Conservation (phyloP, 2,797 vertebrate genomes). For the Lutjanus argentimaculatus region DNA sequence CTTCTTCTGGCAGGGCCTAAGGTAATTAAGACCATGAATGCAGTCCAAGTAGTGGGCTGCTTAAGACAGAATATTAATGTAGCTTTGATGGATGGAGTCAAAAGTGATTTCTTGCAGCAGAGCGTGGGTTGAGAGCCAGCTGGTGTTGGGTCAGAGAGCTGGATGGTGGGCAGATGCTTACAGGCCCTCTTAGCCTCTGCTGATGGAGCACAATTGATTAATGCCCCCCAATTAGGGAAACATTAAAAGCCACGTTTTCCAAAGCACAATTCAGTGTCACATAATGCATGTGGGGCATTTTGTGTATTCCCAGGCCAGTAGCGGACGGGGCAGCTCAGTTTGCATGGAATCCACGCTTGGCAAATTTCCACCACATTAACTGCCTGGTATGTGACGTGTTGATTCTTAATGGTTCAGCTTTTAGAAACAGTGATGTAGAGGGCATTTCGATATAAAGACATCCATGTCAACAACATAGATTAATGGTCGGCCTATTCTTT, state of each 20-base stretch:
- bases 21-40: conserved; percentile 83
- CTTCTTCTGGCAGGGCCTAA: conserved; percentile 74
- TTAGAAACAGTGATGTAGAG: conserved; percentile 40
- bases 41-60: conserved; percentile 77
- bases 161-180: conserved; percentile 78
- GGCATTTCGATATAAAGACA: conserved; percentile 52
- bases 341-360: conserved; percentile 75
- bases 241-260: conserved; percentile 84
- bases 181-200: conserved; percentile 78
- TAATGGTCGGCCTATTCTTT: conserved; percentile 37
- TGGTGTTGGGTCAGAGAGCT: conserved; percentile 82
- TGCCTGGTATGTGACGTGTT: conserved; percentile 64
- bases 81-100: conserved; percentile 89
- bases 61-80: conserved; percentile 87
- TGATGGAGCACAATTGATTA: conserved; percentile 87
- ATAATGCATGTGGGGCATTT: conserved; percentile 75
- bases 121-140: conserved; percentile 86
- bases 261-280: conserved; percentile 77
- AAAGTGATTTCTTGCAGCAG: conserved; percentile 87
- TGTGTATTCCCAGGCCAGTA: conserved; percentile 73
- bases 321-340: conserved; percentile 61
- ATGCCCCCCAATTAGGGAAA: conserved; percentile 86
- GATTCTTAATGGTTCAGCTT: conserved; percentile 68
- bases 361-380: conserved; percentile 74
- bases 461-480: conserved; percentile 38